These are phyloP conservation scores for Riptortus pedestris DNA, from an alignment of 1,140 invertebrate genomes.

Conservation along the genomic window DNA sequence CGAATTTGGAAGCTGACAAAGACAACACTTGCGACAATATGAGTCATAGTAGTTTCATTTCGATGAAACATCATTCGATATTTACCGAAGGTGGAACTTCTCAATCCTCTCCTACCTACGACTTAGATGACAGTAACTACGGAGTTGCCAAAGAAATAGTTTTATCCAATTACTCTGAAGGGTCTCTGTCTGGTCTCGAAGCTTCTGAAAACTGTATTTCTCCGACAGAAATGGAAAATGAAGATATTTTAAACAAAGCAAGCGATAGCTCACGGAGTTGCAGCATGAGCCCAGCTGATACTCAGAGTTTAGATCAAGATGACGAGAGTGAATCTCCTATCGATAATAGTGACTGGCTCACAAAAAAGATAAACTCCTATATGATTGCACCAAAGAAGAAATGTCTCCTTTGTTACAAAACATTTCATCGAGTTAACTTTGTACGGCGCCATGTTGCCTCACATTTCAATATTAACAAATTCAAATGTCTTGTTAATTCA, in stretches of 20 bases:
- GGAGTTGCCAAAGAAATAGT: constrained; percentile 9
- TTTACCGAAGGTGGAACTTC: neutral
- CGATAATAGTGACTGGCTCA: neutral
- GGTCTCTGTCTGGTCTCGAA: neutral
- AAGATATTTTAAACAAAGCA: neutral
- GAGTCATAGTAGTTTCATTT: neutral
- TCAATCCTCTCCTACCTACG: neutral
- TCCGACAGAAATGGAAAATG: neutral
- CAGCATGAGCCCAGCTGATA: neutral
- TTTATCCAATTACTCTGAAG: constrained; percentile 1
- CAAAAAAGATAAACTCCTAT: neutral
- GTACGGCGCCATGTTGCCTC: constrained; percentile 4
- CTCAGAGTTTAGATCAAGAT: constrained; percentile 1
- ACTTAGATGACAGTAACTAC: neutral
- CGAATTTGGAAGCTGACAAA: neutral
- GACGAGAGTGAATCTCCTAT: constrained; percentile 2
- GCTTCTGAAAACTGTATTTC: neutral
- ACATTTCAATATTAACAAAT: constrained; percentile 20
- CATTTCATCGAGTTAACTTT: neutral
- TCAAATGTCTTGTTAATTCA: constrained; percentile 20
- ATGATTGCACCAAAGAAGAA: neutral
- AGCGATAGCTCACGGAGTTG: neutral
- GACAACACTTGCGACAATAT: neutral
- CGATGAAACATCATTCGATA: neutral
- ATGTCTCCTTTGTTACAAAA: constrained; percentile 13